phyloP scores from a whole-genome alignment of 2,797 vertebrate species.

The Cossypha caffra region DNA sequence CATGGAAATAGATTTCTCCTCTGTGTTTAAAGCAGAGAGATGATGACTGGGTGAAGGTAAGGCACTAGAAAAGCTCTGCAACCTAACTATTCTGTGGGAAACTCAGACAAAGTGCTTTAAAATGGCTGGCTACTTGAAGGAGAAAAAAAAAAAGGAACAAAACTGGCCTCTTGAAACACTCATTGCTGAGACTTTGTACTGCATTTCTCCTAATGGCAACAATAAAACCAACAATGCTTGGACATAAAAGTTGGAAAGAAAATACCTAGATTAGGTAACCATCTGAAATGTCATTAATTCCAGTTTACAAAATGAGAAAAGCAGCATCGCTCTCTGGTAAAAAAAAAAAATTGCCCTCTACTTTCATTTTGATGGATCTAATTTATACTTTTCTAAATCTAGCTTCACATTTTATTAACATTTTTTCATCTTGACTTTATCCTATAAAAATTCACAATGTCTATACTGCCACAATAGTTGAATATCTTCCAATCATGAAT shows the following conservation, averaged over 20 bases:
- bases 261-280: neutral
- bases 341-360: neutral
- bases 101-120: neutral
- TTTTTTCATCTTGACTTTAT: neutral
- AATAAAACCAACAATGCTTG: neutral
- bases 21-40: neutral
- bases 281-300: neutral
- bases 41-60: neutral
- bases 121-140: neutral
- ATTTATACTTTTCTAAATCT: neutral
- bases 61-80: neutral
- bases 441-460: neutral
- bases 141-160: neutral
- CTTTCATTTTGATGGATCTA: neutral
- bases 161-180: neutral
- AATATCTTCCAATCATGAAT: neutral
- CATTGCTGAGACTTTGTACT: neutral
- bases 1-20: neutral
- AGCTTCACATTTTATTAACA: neutral
- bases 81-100: neutral
- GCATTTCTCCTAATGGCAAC: neutral
- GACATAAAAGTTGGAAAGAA: neutral
- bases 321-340: neutral
- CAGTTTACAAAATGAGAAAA: neutral
- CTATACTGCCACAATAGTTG: neutral